Percentiles rank a stretch among this genome's conserved stretches.
These are phyloP conservation scores for Motacilla alba DNA, from an alignment of 2,113 vertebrate species.

Conservation along the genomic window DNA sequence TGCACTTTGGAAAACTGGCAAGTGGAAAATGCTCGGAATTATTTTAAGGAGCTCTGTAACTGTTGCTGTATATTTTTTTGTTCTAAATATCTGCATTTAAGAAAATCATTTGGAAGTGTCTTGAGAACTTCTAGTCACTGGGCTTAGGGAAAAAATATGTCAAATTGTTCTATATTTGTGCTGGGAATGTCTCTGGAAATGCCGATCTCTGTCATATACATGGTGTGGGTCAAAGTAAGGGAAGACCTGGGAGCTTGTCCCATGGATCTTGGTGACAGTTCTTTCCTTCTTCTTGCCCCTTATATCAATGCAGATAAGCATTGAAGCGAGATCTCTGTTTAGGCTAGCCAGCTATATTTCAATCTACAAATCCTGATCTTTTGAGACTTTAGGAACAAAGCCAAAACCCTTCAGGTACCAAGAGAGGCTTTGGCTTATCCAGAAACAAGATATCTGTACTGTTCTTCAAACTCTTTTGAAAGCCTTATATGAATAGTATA, in stretches of 20 bases:
- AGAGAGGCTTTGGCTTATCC: neutral
- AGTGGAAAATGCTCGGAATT: neutral
- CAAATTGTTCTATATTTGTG: neutral
- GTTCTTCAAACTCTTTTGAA: neutral
- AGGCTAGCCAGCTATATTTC: neutral
- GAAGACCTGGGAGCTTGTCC: neutral
- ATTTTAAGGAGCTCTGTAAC: neutral
- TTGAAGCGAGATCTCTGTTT: neutral
- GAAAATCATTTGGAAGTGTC: neutral
- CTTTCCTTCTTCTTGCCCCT: neutral
- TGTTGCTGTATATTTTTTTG: neutral
- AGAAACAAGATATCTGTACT: neutral
- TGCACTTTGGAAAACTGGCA: neutral
- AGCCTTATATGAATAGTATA: fast-evolving
- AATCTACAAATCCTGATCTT: neutral
- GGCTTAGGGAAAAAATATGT: neutral
- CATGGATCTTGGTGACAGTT: neutral
- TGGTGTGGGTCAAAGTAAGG: neutral
- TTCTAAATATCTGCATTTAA: neutral
- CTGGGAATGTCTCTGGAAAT: neutral
- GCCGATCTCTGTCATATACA: neutral
- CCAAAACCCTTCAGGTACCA: neutral
- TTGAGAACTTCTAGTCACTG: neutral
- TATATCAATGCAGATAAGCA: neutral
- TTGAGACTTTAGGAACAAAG: neutral